Base-by-base conservation (phyloP, 64 coral and sea anemone species). In the Trachythela sp. region DNA sequence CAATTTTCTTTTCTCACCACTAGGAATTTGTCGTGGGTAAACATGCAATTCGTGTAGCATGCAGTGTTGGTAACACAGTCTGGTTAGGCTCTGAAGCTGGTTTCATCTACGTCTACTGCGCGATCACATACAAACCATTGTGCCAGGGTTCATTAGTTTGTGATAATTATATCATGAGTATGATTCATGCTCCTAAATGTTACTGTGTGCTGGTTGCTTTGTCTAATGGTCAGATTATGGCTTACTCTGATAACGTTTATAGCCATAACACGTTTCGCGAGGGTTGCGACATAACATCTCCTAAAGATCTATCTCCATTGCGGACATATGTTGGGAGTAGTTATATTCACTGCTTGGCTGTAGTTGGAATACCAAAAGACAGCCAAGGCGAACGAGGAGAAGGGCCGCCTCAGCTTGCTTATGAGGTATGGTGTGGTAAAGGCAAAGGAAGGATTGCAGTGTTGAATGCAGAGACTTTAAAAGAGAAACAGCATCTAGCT, bases 31-130 rank as follows among this genome's bases (percentile, higher is more conserved):
- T 86, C 11, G 91, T 97, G 0, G 88, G 95, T 5, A 94, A 94
- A 39, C 77, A 88, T n/a, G 85, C 75, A 48, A 94, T 98, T 54
- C 91, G 91, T 37, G 93, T 93, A 33, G 95, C 93, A 0, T 98
- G 95, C 64, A 98, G 95, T 48, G 95, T 98, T 13, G 95, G 95
- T 0, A 98, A 93, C 85, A 93, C 95, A 11, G 95, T 98, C 31
- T 98, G 95, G 95, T 93, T 98, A 58, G 95, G 91, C 26, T 89
- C 95, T 22, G 93, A 98, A 48, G 90, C 91, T 84, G 95, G 95
- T 2, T 89, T 80, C 20, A 68, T 98, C 8, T 87, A 93, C 39
- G 95, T 97, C 14, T 97, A 92, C 49, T 97, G 95, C 48, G 93
- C 93, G 0, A 92, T 97, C 59, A 94, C 93, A 0, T 93, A 86